Evolutionary conservation across 2,113 vertebrate genomes (phyloP).

Genomic region (Micronisus gabar): DNA sequence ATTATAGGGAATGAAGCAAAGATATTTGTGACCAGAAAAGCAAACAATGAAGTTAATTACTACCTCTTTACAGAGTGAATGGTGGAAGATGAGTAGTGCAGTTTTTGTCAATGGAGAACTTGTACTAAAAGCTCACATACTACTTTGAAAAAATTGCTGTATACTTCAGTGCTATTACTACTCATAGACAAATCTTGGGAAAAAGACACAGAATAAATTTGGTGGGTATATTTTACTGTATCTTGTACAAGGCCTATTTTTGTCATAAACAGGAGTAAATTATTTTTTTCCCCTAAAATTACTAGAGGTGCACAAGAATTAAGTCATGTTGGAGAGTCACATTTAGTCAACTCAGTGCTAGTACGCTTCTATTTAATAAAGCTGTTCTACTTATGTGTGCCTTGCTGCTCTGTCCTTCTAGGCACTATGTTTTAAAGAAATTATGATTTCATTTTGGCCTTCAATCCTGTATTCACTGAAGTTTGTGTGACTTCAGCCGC

Average conservation of each 20-base stretch:
- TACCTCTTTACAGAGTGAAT: not conserved
- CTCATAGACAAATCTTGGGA: not conserved
- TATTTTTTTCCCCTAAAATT: fast-evolving
- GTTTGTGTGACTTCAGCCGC: not conserved
- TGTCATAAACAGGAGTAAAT: not conserved
- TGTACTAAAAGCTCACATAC: not conserved
- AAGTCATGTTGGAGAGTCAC: not conserved
- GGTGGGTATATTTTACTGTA: not conserved
- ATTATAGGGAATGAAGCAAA: not conserved
- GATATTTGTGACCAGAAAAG: not conserved
- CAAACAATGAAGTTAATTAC: not conserved
- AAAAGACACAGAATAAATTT: not conserved
- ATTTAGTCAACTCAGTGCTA: not conserved
- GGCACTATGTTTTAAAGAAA: not conserved
- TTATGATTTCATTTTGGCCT: not conserved
- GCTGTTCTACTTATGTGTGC: not conserved
- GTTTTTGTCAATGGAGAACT: not conserved
- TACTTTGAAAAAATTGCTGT: not conserved
- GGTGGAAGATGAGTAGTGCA: not conserved
- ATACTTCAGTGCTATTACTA: not conserved
- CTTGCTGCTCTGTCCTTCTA: not conserved
- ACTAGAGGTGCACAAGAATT: not conserved
- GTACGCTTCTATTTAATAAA: not conserved
- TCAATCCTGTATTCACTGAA: not conserved
- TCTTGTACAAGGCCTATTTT: not conserved